Evolutionary conservation across 2,113 vertebrate genomes (phyloP), one percentile per base, ranked within the genome.

Genomic region (Podilymbus podiceps): DNA sequence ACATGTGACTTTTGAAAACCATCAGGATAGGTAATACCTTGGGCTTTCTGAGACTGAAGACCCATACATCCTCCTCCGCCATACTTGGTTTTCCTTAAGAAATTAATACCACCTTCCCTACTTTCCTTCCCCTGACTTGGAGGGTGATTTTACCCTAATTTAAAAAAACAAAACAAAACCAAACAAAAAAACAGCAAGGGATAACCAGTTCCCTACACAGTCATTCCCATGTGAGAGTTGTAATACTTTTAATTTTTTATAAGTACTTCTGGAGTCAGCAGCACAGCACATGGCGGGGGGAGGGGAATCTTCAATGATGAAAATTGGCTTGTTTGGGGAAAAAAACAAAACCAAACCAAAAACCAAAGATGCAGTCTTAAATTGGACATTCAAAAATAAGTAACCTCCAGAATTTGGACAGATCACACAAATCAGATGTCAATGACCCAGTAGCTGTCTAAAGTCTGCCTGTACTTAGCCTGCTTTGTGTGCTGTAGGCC

Each of bases 391-490:
- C 28, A 53, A 92, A 93, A 92, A 27, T 28, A 44, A 80, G 19
- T 46, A 69, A 94, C 58, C 55, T 90, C 81, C 93, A 89, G 79
- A 95, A 97, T 97, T 46, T 94, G 98, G 96, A 96, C 95, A 81
- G 95, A 92, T 95, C 73, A 30, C 71, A 71, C 68, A 91, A 94
- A 95, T 84, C 76, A 80, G 81, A 96, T 92, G 85, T 95, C 85
- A 95, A 96, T 97, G 98, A 98, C 98, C 98, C 97, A 97, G 97
- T 95, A 98, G 98, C 98, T 98, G 98, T 98, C 97, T 98, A 98
- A 99, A 98, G 99, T 99, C 99, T 99, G 99, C 99, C 99, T 99
- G 98, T 99, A 98, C 98, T 98, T 99, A 98, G 98, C 99, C 98
- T 98, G 98, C 98, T 98, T 99, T 99, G 98, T 98, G 83, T 95